phyloP scores from a whole-genome alignment of 2,113 vertebrate genomes.

The Grallaria varia region DNA sequence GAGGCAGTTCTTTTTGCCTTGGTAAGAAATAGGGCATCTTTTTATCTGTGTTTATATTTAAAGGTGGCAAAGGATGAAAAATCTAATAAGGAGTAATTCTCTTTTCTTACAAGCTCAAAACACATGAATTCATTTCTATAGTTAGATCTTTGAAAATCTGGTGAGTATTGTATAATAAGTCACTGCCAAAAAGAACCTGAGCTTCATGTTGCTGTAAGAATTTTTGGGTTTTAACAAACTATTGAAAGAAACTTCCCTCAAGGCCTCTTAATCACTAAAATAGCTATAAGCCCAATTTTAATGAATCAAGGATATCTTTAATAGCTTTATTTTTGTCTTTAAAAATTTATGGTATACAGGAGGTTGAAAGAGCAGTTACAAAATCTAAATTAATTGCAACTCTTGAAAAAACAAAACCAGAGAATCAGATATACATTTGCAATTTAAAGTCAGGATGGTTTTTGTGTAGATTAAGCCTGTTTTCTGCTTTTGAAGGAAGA shows the following conservation, averaged over 20 bases:
- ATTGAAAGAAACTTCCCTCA: not conserved
- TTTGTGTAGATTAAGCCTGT: not conserved
- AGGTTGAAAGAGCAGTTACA: not conserved
- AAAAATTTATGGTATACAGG: not conserved
- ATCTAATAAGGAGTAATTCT: not conserved
- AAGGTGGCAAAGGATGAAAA: not conserved
- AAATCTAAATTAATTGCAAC: not conserved
- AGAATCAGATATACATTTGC: not conserved
- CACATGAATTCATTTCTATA: not conserved
- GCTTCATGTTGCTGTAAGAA: not conserved
- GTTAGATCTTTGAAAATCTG: not conserved
- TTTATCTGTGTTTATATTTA: not conserved
- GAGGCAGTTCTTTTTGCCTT: not conserved
- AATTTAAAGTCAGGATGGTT: not conserved
- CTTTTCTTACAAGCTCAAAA: not conserved
- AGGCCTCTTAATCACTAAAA: not conserved
- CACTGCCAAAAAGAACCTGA: not conserved
- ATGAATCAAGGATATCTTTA: not conserved
- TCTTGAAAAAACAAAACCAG: not conserved
- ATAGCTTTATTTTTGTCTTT: not conserved
- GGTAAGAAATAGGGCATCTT: not conserved
- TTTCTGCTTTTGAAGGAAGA: slow-evolving; percentile 11
- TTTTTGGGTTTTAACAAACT: not conserved
- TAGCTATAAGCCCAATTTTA: not conserved
- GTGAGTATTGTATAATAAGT: not conserved